Evolutionary conservation across 2,113 vertebrate genomes (phyloP), one percentile per base, ranked within the genome.

Genomic region (Scortum barcoo): DNA sequence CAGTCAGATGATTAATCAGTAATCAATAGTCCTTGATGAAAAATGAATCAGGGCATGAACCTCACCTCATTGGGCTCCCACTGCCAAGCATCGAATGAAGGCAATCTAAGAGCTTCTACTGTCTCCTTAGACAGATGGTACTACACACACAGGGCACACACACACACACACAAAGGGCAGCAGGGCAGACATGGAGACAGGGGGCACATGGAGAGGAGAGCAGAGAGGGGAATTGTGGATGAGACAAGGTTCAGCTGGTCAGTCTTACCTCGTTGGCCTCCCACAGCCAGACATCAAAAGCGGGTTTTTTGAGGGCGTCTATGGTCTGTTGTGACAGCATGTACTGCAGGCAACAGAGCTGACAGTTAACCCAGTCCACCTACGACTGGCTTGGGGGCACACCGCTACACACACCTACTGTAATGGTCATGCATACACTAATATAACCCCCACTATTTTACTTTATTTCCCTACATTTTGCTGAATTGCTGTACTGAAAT

Each of bases 21-120:
- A 28, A 44, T 53, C 58, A 26, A 30, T 57, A 30, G 22, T 20
- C 38, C 44, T 3, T 40, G 11, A 33, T 19, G 19, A 66, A 17
- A 14, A 58, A 16, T 20, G n/a, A 65, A 65, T 72, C 6, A 60
- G 14, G 5, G 16, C 4, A 17, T 33, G 10, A 72, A 11, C 92
- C 93, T 95, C 93, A 99, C 98, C 97, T 99, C 98, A 0, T 97
- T 99, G 80, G 96, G 95, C 56, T 99, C 98, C 97, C 97, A 99
- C 57, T 97, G 95, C 98, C 98, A 99, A 76, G 97, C 97, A 3
- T 99, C 97, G 20, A 99, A 99, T 11, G 96, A 96, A 1, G 98
- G 97, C 84, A 97, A 96, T 84, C 96, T 92, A 60, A 99, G 96
- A 3, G 97, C 96, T 58, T 97, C 97, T 14, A 97, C 89, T 77